Conservation (phyloP, 2,113 vertebrate genomes). For the Pelvicachromis taeniatus region DNA sequence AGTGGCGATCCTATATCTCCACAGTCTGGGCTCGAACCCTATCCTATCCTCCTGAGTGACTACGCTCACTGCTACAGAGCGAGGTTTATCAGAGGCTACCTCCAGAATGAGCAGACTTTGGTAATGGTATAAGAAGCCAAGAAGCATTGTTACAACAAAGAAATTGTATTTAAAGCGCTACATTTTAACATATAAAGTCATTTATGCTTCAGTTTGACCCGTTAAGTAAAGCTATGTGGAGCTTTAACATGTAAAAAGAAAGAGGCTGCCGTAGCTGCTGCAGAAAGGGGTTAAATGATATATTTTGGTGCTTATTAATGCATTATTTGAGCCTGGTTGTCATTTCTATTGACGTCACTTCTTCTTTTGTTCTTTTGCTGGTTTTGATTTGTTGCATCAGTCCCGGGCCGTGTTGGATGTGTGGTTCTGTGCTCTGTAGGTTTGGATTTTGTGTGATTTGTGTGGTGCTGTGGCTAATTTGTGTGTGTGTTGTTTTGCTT, state of each 20-base stretch:
- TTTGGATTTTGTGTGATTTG: conserved; percentile 17
- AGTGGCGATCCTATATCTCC: no score
- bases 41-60: no score
- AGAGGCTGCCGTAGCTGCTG: neutral
- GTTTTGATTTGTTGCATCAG: conserved; percentile 27
- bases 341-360: conserved; percentile 15
- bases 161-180: accelerated
- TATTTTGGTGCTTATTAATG: neutral
- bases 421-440: conserved; percentile 49
- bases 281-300: neutral
- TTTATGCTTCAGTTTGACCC: neutral
- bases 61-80: neutral
- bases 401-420: conserved; percentile 41
- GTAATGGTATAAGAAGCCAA: neutral
- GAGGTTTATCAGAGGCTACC: neutral
- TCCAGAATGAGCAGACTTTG: neutral
- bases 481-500: neutral
- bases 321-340: neutral
- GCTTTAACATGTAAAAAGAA: neutral
- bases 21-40: neutral
- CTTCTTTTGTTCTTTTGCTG: conserved; percentile 5
- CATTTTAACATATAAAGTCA: neutral
- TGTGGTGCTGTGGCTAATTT: conserved; percentile 2
- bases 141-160: neutral
- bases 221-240: neutral